Percentiles rank a stretch among this genome's conserved stretches.
These are phyloP conservation scores for Drosophila tropicalis DNA, from an alignment of 1,140 invertebrate genomes.

Conservation along the genomic window DNA sequence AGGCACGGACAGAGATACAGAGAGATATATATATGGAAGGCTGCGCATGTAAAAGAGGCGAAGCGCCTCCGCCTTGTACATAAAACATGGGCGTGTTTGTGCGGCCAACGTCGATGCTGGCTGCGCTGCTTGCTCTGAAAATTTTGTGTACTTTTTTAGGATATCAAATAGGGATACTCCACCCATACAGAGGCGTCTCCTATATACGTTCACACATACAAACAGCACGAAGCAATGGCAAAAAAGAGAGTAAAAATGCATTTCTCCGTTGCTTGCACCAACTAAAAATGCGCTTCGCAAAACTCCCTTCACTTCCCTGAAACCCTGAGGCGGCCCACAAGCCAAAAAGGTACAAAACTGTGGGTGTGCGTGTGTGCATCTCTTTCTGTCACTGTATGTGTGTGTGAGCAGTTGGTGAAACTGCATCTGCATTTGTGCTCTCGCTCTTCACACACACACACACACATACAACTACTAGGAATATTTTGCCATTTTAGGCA, in stretches of 20 bases:
- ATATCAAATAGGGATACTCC: conserved; percentile 79
- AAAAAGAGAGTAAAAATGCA: conserved; percentile 71
- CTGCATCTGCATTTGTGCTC: conserved; percentile 57
- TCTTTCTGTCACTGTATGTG: conserved; percentile 11
- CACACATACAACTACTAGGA: conserved; percentile 22
- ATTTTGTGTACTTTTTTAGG: conserved; percentile 82
- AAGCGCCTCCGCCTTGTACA: conserved; percentile 63
- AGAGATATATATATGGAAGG: conserved; percentile 19
- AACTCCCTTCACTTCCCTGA: neutral
- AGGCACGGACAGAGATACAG: conserved; percentile 28
- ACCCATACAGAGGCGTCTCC: conserved; percentile 19
- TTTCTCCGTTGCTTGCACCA: conserved; percentile 62
- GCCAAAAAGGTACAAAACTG: conserved; percentile 34
- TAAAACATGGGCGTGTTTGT: conserved; percentile 82
- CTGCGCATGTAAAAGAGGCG: conserved; percentile 52
- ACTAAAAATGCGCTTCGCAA: conserved; percentile 67
- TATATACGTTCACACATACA: conserved; percentile 4
- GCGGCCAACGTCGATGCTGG: conserved; percentile 49
- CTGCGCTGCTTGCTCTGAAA: conserved; percentile 66
- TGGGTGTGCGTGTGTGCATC: neutral
- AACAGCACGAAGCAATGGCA: conserved; percentile 16
- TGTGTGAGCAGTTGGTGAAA: conserved; percentile 33
- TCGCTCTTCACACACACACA: conserved; percentile 43
- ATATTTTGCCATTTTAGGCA: conserved; percentile 55
- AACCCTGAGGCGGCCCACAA: conserved; percentile 10